Evolutionary conservation across 2,797 vertebrate species (phyloP).

Genomic region (Alca torda): DNA sequence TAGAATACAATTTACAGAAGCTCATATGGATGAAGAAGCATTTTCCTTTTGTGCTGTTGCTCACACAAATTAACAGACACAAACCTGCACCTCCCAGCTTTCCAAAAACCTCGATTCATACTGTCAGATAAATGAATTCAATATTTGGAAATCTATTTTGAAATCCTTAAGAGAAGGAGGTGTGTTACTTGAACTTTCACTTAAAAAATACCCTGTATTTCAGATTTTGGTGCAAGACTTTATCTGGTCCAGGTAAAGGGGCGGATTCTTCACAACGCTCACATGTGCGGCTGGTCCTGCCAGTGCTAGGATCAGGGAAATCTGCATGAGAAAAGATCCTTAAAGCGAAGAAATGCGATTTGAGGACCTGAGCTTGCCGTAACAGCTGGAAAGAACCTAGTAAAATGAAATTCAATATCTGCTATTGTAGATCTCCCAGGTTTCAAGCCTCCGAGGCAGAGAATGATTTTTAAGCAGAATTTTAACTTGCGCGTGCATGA

Average conservation of each 20-base stretch:
- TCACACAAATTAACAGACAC: not conserved
- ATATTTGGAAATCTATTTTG: not conserved
- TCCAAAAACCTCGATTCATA: not conserved
- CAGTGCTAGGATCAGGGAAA: not conserved
- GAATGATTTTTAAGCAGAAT: constrained; percentile 16
- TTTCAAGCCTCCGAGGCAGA: constrained; percentile 13
- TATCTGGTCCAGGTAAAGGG: not conserved
- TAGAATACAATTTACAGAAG: constrained; percentile 34
- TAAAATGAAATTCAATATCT: not conserved
- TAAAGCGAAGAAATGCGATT: not conserved
- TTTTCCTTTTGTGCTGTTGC: constrained; percentile 28
- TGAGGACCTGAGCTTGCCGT: not conserved
- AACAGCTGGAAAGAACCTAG: not conserved
- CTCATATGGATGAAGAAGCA: constrained; percentile 44
- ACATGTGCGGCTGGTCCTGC: not conserved
- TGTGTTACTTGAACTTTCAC: not conserved
- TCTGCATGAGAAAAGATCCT: not conserved
- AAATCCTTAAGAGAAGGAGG: not conserved
- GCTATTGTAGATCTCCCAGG: not conserved
- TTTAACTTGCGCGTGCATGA: constrained; percentile 10
- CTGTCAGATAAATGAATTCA: not conserved
- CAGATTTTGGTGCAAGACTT: not conserved
- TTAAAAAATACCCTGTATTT: not conserved
- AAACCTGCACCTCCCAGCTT: not conserved
- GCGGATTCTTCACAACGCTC: not conserved